Conservation (phyloP, 30 jellyfish, hydroid and myxozoan genomes). For the Cassiopea xamachana region DNA sequence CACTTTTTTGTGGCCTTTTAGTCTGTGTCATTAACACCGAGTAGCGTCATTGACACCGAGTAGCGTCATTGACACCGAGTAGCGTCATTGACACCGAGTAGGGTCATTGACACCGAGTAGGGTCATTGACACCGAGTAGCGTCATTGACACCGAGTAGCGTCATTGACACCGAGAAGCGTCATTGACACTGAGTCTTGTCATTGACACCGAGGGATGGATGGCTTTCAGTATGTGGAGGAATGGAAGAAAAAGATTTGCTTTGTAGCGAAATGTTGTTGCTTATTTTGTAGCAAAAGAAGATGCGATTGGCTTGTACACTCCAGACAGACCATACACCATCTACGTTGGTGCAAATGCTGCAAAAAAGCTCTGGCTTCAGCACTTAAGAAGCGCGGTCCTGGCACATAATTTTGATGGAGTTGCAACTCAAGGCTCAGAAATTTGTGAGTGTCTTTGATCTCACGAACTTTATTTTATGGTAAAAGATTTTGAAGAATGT, state of each 20-base stretch:
- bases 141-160: too few relatives aligned
- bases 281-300: slow-evolving; percentile 74
- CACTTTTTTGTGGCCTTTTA: too few relatives aligned
- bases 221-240: background rate
- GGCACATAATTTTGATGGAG: slow-evolving; percentile 62
- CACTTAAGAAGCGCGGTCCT: slow-evolving; percentile 69
- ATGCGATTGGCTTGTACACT: slow-evolving; percentile 90
- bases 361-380: slow-evolving; percentile 86
- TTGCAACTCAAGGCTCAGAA: slow-evolving; percentile 26
- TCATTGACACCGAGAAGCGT: too few relatives aligned
- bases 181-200: too few relatives aligned
- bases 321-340: slow-evolving; percentile 96
- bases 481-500: background rate
- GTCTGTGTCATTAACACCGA: too few relatives aligned
- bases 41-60: too few relatives aligned
- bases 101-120: too few relatives aligned
- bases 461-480: background rate
- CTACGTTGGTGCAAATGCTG: slow-evolving; percentile 84
- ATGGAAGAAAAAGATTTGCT: background rate
- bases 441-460: slow-evolving; percentile 51
- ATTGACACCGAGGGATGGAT: too few relatives aligned
- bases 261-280: background rate
- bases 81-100: too few relatives aligned
- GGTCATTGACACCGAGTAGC: too few relatives aligned
- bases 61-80: too few relatives aligned